Evolutionary conservation across 2,888 invertebrate species (phyloP).

Genomic region (Trileptium ribeirensis): DNA sequence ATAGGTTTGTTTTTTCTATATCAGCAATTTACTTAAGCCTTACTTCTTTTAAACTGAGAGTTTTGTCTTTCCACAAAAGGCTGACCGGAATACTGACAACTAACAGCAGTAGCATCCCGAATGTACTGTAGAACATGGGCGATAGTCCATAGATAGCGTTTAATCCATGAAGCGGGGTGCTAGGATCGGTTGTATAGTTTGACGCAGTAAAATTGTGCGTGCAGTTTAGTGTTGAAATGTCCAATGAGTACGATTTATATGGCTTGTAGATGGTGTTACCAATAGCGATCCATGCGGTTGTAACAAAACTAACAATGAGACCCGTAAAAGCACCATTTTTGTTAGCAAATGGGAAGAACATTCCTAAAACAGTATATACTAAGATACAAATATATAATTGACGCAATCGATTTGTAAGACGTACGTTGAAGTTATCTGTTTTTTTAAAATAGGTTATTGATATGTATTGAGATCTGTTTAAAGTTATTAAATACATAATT

Average conservation of each 20-base stretch:
- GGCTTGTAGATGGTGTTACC: not conserved
- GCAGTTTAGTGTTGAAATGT: not conserved
- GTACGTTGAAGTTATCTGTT: no score
- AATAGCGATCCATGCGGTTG: not conserved
- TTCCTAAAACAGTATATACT: not conserved
- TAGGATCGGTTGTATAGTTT: not conserved
- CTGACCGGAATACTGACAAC: not conserved
- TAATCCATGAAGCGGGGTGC: not conserved
- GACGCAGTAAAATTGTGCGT: not conserved
- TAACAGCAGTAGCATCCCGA: not conserved
- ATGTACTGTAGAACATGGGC: not conserved
- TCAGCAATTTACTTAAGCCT: no score
- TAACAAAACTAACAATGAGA: not conserved
- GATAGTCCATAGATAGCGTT: not conserved
- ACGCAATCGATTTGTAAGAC: no score
- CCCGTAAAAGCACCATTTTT: not conserved
- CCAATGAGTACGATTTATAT: not conserved
- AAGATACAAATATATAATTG: no score
- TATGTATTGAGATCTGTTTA: no score
- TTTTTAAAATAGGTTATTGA: no score
- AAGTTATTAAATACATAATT: no score
- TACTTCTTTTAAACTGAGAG: not conserved
- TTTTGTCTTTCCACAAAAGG: not conserved
- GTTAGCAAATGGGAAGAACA: conserved; percentile 1
- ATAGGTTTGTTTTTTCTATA: no score